A percentile compares a stretch with the other conserved stretches of the same genome.
Conservation (phyloP, 1,140 invertebrate genomes). For the Holotrichia oblita region DNA sequence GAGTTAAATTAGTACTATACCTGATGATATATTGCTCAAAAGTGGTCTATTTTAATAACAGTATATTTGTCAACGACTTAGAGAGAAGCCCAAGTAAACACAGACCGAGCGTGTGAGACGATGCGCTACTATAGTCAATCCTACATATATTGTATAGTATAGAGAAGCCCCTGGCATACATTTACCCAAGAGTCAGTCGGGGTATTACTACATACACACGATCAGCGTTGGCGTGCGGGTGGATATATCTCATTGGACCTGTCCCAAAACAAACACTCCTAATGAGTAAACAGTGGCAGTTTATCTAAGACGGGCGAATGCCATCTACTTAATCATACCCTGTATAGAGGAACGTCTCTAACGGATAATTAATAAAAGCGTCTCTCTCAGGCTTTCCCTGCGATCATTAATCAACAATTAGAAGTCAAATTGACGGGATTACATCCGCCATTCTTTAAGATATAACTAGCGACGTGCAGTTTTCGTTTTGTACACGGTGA, state of each 20-base stretch:
- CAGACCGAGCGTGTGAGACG: neutral
- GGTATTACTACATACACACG: neutral
- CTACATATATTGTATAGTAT: no score
- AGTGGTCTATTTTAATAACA: slow-evolving; percentile 34
- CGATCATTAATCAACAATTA: slow-evolving; percentile 53
- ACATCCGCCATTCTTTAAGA: slow-evolving; percentile 39
- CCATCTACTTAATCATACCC: slow-evolving; percentile 52
- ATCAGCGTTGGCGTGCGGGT: neutral
- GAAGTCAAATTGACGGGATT: slow-evolving; percentile 49
- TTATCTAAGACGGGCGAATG: slow-evolving; percentile 52
- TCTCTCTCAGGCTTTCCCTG: slow-evolving; percentile 33
- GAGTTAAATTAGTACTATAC: slow-evolving; percentile 25
- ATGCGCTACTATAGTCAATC: neutral
- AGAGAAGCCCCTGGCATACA: no score
- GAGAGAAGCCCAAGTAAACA: slow-evolving; percentile 25
- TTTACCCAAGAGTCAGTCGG: no score
- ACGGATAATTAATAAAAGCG: slow-evolving; percentile 53
- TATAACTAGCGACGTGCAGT: no score
- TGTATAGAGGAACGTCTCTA: slow-evolving; percentile 48
- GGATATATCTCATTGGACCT: slow-evolving; percentile 49
- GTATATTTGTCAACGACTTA: slow-evolving; percentile 32
- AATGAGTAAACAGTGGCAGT: slow-evolving; percentile 53
- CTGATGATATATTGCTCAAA: slow-evolving; percentile 35
- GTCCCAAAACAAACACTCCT: slow-evolving; percentile 53
- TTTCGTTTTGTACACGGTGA: no score